These are phyloP conservation scores for Dunckerocampus dactyliophorus DNA, from an alignment of 2,113 vertebrate genomes.

Conservation along the genomic window DNA sequence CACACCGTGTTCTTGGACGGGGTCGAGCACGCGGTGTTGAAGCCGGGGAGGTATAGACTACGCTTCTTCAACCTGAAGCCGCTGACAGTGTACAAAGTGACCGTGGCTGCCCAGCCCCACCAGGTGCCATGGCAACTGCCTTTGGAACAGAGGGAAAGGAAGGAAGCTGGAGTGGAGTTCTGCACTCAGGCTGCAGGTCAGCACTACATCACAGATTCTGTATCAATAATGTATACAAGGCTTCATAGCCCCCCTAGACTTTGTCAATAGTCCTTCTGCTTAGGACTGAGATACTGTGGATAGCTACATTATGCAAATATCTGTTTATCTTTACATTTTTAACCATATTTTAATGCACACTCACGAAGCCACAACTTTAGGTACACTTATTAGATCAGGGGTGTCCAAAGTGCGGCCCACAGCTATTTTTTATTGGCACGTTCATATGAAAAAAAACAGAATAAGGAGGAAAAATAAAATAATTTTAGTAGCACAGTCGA, in stretches of 20 bases:
- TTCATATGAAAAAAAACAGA: no score
- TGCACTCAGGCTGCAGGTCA: constrained; percentile 92
- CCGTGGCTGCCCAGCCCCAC: constrained; percentile 87
- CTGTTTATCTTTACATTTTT: background rate
- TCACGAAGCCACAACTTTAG: background rate
- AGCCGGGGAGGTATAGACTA: constrained; percentile 82
- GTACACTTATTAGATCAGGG: background rate
- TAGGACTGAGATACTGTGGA: background rate
- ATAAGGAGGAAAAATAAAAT: no score
- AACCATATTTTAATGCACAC: background rate
- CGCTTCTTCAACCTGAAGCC: constrained; percentile 87
- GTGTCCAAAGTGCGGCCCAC: no score
- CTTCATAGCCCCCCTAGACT: background rate
- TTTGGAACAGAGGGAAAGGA: constrained; percentile 90
- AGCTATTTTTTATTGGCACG: no score
- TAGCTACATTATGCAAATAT: constrained; percentile 2
- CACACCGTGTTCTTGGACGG: constrained; percentile 91
- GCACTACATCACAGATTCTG: constrained; percentile 33
- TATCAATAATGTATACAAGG: constrained; percentile 10
- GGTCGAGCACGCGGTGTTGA: constrained; percentile 81
- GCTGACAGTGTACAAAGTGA: constrained; percentile 85
- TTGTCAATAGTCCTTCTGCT: constrained; percentile 3
- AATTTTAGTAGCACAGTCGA: no score
- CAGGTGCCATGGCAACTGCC: constrained; percentile 98
- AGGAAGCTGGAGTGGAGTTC: constrained; percentile 90